Conservation (phyloP, 35 echinoderm and acorn worm species). For the Apostichopus californicus region DNA sequence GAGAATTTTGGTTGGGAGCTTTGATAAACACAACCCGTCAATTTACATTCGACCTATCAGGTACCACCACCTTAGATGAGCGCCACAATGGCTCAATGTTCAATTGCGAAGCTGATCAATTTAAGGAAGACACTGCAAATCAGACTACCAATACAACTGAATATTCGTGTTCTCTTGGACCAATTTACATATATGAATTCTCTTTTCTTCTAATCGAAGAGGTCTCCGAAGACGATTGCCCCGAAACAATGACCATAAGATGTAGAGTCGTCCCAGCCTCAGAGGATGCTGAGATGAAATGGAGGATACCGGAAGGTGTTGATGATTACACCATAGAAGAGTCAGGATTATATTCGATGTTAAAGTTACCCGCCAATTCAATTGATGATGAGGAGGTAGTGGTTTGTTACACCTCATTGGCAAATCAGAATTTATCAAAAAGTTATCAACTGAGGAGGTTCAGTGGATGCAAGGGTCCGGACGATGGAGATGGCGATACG, state of each 20-base stretch:
- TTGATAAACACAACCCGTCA: too few relatives aligned
- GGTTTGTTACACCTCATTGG: neutral
- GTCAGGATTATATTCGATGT: neutral
- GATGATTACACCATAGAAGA: neutral
- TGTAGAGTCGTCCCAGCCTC: neutral
- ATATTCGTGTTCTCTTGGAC: neutral
- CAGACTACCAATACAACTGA: neutral
- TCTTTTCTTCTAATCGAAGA: neutral
- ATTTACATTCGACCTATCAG: too few relatives aligned
- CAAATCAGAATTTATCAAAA: constrained; percentile 6
- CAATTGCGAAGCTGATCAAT: neutral
- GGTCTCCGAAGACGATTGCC: neutral
- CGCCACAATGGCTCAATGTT: neutral
- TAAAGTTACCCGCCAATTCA: neutral
- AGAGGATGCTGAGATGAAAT: neutral
- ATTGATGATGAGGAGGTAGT: neutral
- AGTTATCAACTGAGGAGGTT: neutral
- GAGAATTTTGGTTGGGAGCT: neutral
- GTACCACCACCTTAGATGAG: too few relatives aligned
- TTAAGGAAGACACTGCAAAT: neutral
- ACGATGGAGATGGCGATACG: neutral
- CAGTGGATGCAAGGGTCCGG: neutral
- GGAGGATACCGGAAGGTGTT: neutral
- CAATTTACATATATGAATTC: neutral
- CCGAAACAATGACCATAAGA: neutral